Base-by-base conservation (phyloP, 2,113 vertebrate species). In the Semicossyphus pulcher region DNA sequence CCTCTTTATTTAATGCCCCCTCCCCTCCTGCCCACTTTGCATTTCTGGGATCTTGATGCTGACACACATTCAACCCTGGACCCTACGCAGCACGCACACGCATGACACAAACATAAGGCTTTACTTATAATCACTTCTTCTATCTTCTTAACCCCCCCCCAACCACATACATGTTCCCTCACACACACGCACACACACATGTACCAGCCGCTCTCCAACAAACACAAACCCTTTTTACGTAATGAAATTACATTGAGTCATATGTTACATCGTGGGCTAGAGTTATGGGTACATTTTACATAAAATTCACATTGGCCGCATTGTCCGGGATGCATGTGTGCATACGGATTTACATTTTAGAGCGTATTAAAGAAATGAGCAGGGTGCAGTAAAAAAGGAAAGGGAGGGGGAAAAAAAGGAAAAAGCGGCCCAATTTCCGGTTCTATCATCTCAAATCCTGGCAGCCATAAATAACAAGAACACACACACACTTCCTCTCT, bases 351-450 rank as follows among this genome's bases (percentile, higher is more conserved):
- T 93, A 93, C 93, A 92, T 95, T 93, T 94, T 89, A 88, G 88
- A 87, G 89, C 90, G 91, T 95, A 95, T 91, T 96, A 96, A 93
- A 94, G 94, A 93, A 95, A 95, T 92, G 89, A 92, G 84, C 26
- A 3, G 44, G 78, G 85, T 84, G 80, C 91, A 58, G 88, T 90
- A 84, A 80, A 90, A 34, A 48, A 72, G 39, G 48, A 68, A 44
- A 64, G 72, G 37, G 45, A 64, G 72, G 37, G 45, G 36, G 16
- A 18, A 57, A 80, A 74, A 86, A 75, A 83, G 48, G 44, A 85
- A 84, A 90, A 85, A 88, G 75, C 61, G 32, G 70, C 84, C 71
- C 89, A 87, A 86, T 89, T 84, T 93, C 85, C 74, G 85, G 59
- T 61, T 76, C 75, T 89, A 92, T 94, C 93, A 89, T 78, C 83